Evolutionary conservation across 2,888 invertebrate species (phyloP), one percentile per base, ranked within the genome.

Genomic region (Eupithecia vulgata): DNA sequence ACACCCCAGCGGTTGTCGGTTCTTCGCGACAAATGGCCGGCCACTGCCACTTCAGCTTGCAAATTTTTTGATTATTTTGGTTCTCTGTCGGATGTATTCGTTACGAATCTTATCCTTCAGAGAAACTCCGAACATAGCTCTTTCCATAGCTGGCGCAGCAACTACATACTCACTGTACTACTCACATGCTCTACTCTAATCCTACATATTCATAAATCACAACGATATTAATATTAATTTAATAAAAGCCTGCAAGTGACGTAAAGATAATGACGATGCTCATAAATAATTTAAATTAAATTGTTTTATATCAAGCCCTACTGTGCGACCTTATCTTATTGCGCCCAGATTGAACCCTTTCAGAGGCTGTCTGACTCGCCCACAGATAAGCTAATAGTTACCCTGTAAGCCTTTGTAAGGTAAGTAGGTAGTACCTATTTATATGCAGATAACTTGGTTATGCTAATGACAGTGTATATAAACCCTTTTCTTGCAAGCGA

Each of bases 401-500:
- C 69, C 21, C 13, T 37, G 42, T 40, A 74, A 67, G 62, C 71
- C 69, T 72, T 75, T 75, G 71, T 72, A 61, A 42, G 67, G 35
- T 45, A 67, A 61, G 69, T 69, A 64, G 45, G 45, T 67, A 75
- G 37, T 75, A 40, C 48, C 67, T 77, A 81, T 84, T 81, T 83
- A 79, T 81, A 84, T 85, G 83, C 80, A 84, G 81, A 84, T 82
- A 76, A 80, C 82, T 84, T 81, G 79, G 79, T 79, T 79, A 83
- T 81, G 81, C 79, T 78, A 83, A 83, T 82, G 74, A 72, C 59
- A 74, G 70, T 68, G 71, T 68, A 75, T 68, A 75, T 72, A 66
- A 71, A 70, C 72, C 71, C 72, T 71, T 75, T 71, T 67, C 66
- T 75, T 67, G 52, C 61, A 52, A 68, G 42, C 48, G 37, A 4